Conservation (phyloP, 1,140 invertebrate species). For the Drosophila novamexicana region DNA sequence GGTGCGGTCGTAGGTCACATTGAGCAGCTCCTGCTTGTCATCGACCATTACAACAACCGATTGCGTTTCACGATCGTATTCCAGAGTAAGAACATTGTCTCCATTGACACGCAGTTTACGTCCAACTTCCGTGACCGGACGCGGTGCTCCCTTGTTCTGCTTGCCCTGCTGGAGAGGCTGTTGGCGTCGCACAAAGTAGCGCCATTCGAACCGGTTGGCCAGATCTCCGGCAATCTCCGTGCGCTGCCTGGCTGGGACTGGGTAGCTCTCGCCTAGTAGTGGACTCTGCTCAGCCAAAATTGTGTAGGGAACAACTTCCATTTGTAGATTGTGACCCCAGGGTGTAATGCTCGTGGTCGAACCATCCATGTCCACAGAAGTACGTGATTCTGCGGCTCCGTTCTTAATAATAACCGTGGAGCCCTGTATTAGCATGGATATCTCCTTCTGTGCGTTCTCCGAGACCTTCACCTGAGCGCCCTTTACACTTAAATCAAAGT, state of each 20-base stretch:
- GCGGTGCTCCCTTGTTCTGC: constrained; percentile 86
- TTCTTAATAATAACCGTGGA: constrained; percentile 92
- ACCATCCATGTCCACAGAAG: constrained; percentile 92
- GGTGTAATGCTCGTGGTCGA: constrained; percentile 91
- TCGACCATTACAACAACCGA: constrained; percentile 96
- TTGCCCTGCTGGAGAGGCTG: constrained; percentile 85
- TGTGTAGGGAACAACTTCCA: constrained; percentile 93
- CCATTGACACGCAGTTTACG: constrained; percentile 94
- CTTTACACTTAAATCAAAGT: constrained; percentile 94
- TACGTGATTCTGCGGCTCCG: constrained; percentile 92
- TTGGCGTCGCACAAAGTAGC: constrained; percentile 92
- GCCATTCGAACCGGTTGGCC: constrained; percentile 97
- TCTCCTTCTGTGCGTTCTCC: constrained; percentile 92
- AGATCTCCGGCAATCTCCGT: constrained; percentile 95
- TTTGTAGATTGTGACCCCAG: constrained; percentile 93
- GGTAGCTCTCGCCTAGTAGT: constrained; percentile 93
- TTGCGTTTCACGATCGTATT: constrained; percentile 95
- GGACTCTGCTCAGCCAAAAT: constrained; percentile 93
- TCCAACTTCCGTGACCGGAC: constrained; percentile 91
- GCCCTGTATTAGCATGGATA: constrained; percentile 94
- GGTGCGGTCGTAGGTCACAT: constrained; percentile 96
- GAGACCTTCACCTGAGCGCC: constrained; percentile 94
- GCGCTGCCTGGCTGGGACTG: constrained; percentile 94
- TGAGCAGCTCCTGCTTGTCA: constrained; percentile 94
- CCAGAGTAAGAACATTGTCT: constrained; percentile 94